Conservation (phyloP, 2,888 invertebrate genomes). For the Agriopis leucophaearia region DNA sequence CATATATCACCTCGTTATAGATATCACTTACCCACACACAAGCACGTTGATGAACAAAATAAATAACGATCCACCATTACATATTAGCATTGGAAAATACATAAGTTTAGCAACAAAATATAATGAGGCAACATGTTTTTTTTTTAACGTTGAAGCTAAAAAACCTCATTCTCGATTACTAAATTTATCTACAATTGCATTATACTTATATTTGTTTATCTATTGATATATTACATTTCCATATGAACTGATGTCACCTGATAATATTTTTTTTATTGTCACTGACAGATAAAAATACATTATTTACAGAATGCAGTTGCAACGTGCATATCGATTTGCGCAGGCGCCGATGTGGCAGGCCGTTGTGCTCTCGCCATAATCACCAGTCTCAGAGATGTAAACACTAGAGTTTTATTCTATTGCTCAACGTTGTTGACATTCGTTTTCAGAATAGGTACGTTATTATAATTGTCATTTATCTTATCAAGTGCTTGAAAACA, state of each 20-base stretch:
- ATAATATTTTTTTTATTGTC: background rate
- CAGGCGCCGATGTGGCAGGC: slow-evolving; percentile 76
- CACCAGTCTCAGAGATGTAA: slow-evolving; percentile 64
- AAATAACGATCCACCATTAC: no score
- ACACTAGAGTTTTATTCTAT: slow-evolving; percentile 74
- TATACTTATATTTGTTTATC: background rate
- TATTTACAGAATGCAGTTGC: slow-evolving; percentile 74
- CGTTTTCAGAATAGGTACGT: slow-evolving; percentile 70
- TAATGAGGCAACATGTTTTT: no score
- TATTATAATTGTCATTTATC: slow-evolving; percentile 3
- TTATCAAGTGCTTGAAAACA: background rate
- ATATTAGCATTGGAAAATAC: no score
- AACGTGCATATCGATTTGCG: slow-evolving; percentile 74
- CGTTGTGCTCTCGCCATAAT: slow-evolving; percentile 71
- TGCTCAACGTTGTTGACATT: slow-evolving; percentile 69
- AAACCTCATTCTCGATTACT: background rate
- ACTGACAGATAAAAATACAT: background rate
- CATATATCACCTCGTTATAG: no score
- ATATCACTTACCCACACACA: no score
- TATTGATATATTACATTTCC: background rate
- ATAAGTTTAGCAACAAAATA: no score
- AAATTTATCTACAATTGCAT: background rate
- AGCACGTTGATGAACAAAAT: no score
- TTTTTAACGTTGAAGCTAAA: no score
- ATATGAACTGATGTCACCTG: background rate